A percentile compares a stretch with the other conserved stretches of the same genome.
phyloP scores from a whole-genome alignment of 2,113 vertebrate genomes.

The Notarius quadriscutis region DNA sequence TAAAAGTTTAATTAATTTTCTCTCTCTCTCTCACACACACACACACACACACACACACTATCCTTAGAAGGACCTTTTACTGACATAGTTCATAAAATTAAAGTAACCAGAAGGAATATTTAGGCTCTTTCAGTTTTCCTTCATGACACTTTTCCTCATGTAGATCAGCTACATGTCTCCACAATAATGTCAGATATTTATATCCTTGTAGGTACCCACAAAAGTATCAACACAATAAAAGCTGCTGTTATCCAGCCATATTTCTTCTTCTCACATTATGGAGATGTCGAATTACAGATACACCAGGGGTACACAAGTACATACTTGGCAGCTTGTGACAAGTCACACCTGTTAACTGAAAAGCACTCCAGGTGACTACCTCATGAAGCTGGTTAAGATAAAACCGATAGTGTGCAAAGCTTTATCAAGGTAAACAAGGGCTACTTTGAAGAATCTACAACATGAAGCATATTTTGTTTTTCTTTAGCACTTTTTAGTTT shows the following conservation, averaged over 20 bases:
- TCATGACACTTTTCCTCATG: background rate
- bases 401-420: too few relatives aligned
- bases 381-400: too few relatives aligned
- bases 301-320: background rate
- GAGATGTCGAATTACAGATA: background rate
- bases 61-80: background rate
- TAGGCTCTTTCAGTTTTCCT: too few relatives aligned
- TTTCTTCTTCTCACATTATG: background rate
- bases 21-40: too few relatives aligned
- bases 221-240: background rate
- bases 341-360: too few relatives aligned
- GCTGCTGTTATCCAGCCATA: background rate
- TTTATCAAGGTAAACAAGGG: too few relatives aligned
- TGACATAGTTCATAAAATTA: background rate
- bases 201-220: background rate
- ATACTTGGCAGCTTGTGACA: background rate
- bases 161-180: background rate
- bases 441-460: too few relatives aligned
- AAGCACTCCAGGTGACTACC: too few relatives aligned
- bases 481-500: too few relatives aligned
- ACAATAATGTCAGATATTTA: background rate
- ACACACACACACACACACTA: background rate
- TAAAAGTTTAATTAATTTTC: background rate
- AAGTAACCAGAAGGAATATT: background rate
- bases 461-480: too few relatives aligned